These are phyloP conservation scores for Cyprinodon diabolis DNA, from an alignment of 2,797 vertebrate species.

Conservation along the genomic window DNA sequence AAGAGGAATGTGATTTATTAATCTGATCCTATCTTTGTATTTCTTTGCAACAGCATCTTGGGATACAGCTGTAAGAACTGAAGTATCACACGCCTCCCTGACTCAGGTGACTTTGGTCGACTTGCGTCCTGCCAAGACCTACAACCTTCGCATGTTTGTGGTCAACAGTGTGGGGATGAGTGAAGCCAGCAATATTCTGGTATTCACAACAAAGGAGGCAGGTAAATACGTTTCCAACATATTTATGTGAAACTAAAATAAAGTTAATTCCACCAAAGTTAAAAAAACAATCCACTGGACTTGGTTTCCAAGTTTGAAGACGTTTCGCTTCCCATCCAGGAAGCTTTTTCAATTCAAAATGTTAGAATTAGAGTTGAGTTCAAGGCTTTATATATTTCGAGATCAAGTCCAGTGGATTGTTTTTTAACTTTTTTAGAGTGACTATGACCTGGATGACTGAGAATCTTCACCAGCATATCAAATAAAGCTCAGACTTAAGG, in stretches of 20 bases:
- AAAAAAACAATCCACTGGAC: too few species aligned
- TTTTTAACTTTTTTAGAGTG: too few species aligned
- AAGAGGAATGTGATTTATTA: neutral
- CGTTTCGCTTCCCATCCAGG: too few species aligned
- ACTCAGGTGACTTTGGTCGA: conserved; percentile 61
- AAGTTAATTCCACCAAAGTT: neutral
- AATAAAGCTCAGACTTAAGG: neutral
- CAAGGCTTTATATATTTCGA: too few species aligned
- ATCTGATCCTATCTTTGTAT: neutral
- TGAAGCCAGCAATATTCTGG: conserved; percentile 64
- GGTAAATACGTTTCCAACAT: conserved; percentile 38
- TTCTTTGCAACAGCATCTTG: conserved; percentile 55
- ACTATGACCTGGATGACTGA: too few species aligned
- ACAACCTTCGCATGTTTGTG: conserved; percentile 67
- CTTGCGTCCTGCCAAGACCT: conserved; percentile 61
- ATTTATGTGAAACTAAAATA: neutral
- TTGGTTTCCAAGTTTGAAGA: too few species aligned
- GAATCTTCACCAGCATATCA: too few species aligned
- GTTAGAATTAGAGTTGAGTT: too few species aligned
- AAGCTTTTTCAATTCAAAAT: too few species aligned
- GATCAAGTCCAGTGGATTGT: too few species aligned
- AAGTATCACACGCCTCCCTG: conserved; percentile 27
- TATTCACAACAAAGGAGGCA: conserved; percentile 68
- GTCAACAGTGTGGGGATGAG: conserved; percentile 64
- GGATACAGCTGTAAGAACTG: conserved; percentile 42